A percentile compares a stretch with the other conserved stretches of the same genome.
Evolutionary conservation across 2,888 invertebrate genomes (phyloP).

Genomic region (Argyresthia albistria): DNA sequence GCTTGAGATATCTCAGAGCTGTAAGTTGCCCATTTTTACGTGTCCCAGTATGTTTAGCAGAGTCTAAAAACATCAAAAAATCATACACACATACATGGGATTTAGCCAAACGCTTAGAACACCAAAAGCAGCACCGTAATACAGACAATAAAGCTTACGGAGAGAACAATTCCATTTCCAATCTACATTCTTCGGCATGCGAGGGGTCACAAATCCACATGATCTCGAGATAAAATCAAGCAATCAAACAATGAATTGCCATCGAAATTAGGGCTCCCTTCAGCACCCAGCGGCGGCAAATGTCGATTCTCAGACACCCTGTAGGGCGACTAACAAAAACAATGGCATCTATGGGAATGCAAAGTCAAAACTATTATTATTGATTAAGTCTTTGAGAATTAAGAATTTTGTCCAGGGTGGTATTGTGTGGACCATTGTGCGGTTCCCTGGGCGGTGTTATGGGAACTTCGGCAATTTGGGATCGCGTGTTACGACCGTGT

Average conservation of each 20-base stretch:
- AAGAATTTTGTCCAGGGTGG: conserved; percentile 35
- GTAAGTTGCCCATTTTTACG: too few relatives aligned
- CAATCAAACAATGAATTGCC: conserved; percentile 56
- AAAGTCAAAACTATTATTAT: conserved; percentile 50
- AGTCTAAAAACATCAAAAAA: not conserved
- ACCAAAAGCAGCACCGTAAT: not conserved
- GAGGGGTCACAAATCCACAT: conserved; percentile 49
- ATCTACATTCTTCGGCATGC: not conserved
- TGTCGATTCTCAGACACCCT: conserved; percentile 53
- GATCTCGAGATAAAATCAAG: conserved; percentile 61
- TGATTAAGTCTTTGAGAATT: conserved; percentile 66
- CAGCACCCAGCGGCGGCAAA: conserved; percentile 30
- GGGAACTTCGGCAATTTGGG: conserved; percentile 64
- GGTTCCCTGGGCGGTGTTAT: conserved; percentile 54
- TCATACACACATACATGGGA: not conserved
- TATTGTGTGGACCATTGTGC: conserved; percentile 40
- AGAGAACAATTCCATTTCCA: not conserved
- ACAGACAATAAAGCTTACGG: not conserved
- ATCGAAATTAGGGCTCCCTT: conserved; percentile 41
- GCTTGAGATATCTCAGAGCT: too few relatives aligned
- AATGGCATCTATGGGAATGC: conserved; percentile 59
- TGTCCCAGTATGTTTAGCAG: too few relatives aligned
- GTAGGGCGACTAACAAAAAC: conserved; percentile 52
- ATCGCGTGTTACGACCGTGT: conserved; percentile 46
- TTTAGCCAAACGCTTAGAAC: too few relatives aligned